Evolutionary conservation across 2,113 vertebrate genomes (phyloP), one percentile per base, ranked within the genome.

Genomic region (Hippolais icterina): DNA sequence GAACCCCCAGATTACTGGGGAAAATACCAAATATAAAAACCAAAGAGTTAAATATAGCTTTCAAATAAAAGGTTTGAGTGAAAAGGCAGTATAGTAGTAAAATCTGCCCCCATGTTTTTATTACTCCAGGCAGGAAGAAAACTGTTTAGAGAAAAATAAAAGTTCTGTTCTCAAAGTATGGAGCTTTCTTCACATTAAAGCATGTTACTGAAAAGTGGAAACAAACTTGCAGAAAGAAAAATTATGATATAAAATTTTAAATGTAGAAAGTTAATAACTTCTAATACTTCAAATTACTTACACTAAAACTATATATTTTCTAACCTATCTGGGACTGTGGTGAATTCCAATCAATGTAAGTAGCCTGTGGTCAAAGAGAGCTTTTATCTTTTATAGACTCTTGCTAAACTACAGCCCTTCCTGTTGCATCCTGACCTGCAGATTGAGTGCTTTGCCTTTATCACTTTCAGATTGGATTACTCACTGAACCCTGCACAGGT

Each of bases 341-440:
- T 59, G 41, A 80, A 90, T 83, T 83, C 46, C 42, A 71, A 59
- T 83, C 59, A 69, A 53, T 46, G 9, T 29, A 82, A 83, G 53
- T 10, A 90, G 88, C 27, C 42, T 63, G 53, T 69, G 61, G 79
- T 66, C 61, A 93, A 90, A 44, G 46, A 79, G 15, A 61, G 75
- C 42, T 90, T 91, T 93, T 86, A 88, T 83, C 37, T 66, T 92
- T 80, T 86, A 65, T 74, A 77, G 86, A 75, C 56, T 66, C 33
- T 70, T 39, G 54, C 39, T 71, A 75, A 89, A 96, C 57, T 68
- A 25, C 10, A 87, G 69, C 47, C 19, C 66, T 66, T 88, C 64
- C 86, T 77, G 66, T 64, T 59, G 63, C 59, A 86, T 52, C 27
- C 47, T 90, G 90, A 90, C 85, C 92, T 39, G 42, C 59, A 88